A percentile compares a stretch with the other conserved stretches of the same genome.
These are phyloP conservation scores for Leucoraja erinaceus DNA, from an alignment of 2,113 vertebrate species.

Conservation along the genomic window DNA sequence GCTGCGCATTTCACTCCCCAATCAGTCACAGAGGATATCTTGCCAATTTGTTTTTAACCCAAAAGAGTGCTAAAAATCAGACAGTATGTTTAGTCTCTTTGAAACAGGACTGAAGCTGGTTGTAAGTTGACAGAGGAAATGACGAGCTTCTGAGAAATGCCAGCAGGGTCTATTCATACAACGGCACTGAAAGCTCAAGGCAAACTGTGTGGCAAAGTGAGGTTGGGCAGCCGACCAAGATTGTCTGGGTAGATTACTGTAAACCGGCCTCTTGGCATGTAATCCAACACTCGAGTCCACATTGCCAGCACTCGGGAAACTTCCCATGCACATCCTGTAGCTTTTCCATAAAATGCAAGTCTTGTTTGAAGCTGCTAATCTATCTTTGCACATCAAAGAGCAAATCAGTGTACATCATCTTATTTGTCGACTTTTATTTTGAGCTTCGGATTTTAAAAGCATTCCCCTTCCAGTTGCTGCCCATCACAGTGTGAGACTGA, in stretches of 20 bases:
- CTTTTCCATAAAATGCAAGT: neutral
- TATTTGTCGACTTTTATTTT: neutral
- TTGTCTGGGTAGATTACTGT: neutral
- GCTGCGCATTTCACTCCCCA: too few relatives aligned
- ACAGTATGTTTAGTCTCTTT: constrained; percentile 64
- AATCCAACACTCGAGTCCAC: neutral
- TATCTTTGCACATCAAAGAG: neutral
- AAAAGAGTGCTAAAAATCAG: constrained; percentile 40
- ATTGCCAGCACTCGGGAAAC: neutral
- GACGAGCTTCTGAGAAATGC: constrained; percentile 41
- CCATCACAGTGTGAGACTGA: neutral
- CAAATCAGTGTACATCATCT: neutral
- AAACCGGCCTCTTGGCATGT: neutral
- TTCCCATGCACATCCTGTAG: neutral
- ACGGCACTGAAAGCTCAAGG: neutral
- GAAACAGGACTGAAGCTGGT: constrained; percentile 42
- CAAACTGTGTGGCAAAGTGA: neutral
- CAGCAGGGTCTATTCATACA: neutral
- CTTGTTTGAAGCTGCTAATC: neutral
- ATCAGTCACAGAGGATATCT: neutral
- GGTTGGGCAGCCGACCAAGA: neutral
- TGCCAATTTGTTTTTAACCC: constrained; percentile 37
- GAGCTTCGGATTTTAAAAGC: neutral
- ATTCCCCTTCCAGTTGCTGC: neutral
- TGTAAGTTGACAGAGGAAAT: constrained; percentile 45